A percentile compares a stretch with the other conserved stretches of the same genome.
Conservation (phyloP, 2,888 invertebrate genomes). For the Lepetodrilus schrolli region DNA sequence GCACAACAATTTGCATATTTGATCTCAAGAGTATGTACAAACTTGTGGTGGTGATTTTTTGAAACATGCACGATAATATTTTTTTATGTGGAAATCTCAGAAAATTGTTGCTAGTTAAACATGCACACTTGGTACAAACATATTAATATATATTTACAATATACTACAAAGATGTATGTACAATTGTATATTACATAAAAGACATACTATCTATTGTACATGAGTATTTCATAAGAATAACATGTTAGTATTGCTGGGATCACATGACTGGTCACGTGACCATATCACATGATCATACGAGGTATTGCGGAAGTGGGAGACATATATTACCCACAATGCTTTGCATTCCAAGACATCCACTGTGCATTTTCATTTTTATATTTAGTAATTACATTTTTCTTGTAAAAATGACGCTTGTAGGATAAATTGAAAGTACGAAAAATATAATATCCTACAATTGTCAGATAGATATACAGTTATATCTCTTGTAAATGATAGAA, state of each 20-base stretch:
- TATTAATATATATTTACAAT: not conserved
- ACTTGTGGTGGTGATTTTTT: not conserved
- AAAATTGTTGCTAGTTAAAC: not conserved
- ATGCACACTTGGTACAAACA: not conserved
- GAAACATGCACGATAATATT: not conserved
- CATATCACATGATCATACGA: slow-evolving; percentile 4
- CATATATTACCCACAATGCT: not conserved
- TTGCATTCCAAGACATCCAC: too few relatives aligned
- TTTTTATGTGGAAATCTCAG: not conserved
- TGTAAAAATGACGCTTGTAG: too few relatives aligned
- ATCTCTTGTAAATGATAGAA: too few relatives aligned
- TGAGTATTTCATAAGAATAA: slow-evolving; percentile 16
- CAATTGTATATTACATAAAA: not conserved
- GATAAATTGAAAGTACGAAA: too few relatives aligned
- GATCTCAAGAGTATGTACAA: not conserved
- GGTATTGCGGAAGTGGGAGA: slow-evolving; percentile 1
- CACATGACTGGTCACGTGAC: slow-evolving; percentile 26
- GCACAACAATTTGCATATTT: not conserved
- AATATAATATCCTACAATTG: too few relatives aligned
- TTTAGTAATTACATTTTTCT: too few relatives aligned
- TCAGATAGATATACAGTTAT: too few relatives aligned
- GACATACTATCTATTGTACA: not conserved
- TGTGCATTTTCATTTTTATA: too few relatives aligned
- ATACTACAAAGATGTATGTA: not conserved
- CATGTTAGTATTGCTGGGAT: slow-evolving; percentile 27